A percentile compares a stretch with the other conserved stretches of the same genome.
Evolutionary conservation across 2,888 invertebrate genomes (phyloP).

Genomic region (Eupithecia subumbrata): DNA sequence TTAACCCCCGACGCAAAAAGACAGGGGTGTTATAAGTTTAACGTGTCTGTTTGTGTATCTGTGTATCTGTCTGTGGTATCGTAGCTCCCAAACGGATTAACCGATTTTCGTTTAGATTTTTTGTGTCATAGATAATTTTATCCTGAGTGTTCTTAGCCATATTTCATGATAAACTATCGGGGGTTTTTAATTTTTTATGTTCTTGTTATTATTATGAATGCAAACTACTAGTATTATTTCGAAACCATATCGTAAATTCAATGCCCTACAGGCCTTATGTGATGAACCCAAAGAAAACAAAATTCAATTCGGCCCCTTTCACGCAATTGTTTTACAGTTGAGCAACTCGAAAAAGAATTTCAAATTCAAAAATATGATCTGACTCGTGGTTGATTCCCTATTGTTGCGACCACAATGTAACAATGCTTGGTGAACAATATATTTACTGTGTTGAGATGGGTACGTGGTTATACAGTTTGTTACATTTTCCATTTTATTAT

Average conservation of each 20-base stretch:
- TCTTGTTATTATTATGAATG: neutral
- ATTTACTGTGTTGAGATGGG: neutral
- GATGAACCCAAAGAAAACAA: slow-evolving; percentile 8
- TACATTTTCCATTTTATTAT: neutral
- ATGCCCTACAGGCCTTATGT: neutral
- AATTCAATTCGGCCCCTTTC: slow-evolving; percentile 9
- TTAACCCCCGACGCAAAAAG: no score
- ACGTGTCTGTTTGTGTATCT: no score
- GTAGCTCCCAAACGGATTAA: no score
- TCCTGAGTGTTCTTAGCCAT: no score
- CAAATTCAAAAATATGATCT: slow-evolving; percentile 50
- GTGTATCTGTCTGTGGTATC: no score
- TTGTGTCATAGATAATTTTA: no score
- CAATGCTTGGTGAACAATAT: slow-evolving; percentile 34
- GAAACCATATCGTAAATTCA: neutral
- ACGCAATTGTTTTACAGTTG: slow-evolving; percentile 26
- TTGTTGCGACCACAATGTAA: slow-evolving; percentile 49
- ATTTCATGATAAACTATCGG: no score
- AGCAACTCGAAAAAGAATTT: slow-evolving; percentile 34
- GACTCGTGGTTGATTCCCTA: slow-evolving; percentile 37
- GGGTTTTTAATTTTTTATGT: no score
- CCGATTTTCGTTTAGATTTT: no score
- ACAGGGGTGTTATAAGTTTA: no score
- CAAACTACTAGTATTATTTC: neutral
- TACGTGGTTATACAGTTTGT: neutral